Percentiles rank a stretch among this genome's conserved stretches.
Evolutionary conservation across 2,797 vertebrate genomes (phyloP).

Genomic region (Dipus sagitta): DNA sequence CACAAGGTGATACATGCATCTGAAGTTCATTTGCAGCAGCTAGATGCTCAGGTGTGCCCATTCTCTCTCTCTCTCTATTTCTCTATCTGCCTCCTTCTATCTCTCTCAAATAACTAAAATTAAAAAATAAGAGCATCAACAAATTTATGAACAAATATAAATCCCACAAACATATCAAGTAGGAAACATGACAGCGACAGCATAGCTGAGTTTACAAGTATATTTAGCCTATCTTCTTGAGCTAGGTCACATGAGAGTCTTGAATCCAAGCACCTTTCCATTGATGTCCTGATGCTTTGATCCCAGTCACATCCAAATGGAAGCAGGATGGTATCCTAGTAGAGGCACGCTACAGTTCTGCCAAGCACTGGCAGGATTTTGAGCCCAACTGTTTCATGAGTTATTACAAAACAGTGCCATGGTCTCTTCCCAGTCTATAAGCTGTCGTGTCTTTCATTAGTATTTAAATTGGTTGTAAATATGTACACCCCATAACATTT

Average conservation of each 20-base stretch:
- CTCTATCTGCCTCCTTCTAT: no score
- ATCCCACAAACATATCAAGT: neutral
- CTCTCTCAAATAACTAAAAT: no score
- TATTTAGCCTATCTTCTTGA: neutral
- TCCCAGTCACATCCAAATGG: neutral
- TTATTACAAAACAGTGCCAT: slow-evolving; percentile 5
- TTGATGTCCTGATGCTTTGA: neutral
- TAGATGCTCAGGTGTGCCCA: no score
- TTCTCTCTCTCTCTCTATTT: no score
- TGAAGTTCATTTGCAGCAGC: no score
- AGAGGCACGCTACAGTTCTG: neutral
- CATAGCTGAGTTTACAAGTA: neutral
- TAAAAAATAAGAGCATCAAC: neutral
- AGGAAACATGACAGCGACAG: neutral
- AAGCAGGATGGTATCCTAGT: neutral
- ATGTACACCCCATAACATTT: slow-evolving; percentile 60
- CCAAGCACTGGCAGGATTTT: neutral
- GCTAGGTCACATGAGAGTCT: neutral
- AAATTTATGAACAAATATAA: neutral
- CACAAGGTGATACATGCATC: no score
- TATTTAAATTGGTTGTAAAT: slow-evolving; percentile 73
- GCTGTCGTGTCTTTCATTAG: slow-evolving; percentile 29
- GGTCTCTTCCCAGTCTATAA: neutral
- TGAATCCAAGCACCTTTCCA: neutral
- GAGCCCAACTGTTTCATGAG: neutral